A percentile compares a stretch with the other conserved stretches of the same genome.
Evolutionary conservation across 2,797 vertebrate species (phyloP).

Genomic region (Glossophaga mutica): DNA sequence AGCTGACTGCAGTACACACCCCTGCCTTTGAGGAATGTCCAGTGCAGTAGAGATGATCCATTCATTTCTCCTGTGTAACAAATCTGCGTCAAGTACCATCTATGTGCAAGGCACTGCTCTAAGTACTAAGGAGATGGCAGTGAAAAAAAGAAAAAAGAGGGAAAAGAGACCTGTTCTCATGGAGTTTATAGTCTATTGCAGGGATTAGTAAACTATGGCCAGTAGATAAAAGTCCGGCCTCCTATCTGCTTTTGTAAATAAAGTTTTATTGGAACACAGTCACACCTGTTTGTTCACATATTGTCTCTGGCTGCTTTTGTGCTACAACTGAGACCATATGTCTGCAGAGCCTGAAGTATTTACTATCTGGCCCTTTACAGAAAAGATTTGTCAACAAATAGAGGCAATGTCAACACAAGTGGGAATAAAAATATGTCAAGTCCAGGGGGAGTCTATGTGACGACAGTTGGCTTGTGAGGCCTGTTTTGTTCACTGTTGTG

Average conservation of each 20-base stretch:
- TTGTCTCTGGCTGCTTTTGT: background rate
- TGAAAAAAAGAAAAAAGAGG: no score
- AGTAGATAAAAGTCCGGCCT: background rate
- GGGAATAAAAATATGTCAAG: background rate
- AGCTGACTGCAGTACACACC: rapidly evolving
- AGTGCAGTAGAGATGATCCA: background rate
- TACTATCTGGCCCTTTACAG: background rate
- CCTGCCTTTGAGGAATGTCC: background rate
- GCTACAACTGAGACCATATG: background rate
- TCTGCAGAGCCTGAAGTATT: background rate
- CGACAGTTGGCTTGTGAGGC: background rate
- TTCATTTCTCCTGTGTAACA: background rate
- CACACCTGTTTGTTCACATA: background rate
- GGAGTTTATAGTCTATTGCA: background rate
- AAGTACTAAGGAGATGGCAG: background rate
- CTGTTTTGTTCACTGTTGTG: background rate
- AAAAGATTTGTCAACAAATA: background rate
- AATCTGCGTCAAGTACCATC: background rate
- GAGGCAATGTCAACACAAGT: background rate
- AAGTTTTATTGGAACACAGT: background rate
- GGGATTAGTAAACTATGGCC: background rate
- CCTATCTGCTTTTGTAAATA: background rate
- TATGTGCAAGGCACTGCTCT: background rate
- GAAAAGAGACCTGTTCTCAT: background rate
- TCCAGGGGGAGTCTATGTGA: background rate